Evolutionary conservation across 2,888 invertebrate genomes (phyloP), one percentile per base, ranked within the genome.

Genomic region (Aplocera efformata): DNA sequence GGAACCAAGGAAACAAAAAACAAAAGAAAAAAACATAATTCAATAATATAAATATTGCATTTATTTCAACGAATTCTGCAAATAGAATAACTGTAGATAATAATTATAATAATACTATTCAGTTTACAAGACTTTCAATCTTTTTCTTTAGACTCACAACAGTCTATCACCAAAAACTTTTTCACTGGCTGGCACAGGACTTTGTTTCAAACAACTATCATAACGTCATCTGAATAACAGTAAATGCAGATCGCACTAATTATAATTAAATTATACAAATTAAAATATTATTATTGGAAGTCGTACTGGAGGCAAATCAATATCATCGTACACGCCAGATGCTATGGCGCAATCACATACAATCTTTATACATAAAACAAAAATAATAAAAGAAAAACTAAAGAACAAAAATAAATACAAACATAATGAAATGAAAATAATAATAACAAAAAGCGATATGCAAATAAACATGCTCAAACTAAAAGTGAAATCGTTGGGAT

Each of bases 1-100:
- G 78, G 75, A 80, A 79, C 74, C 67, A 78, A 82, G 79, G 80
- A 72, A 77, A 75, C 66, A 67, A 70, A 79, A 71, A 64, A 68
- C 62, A 68, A 68, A 72, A 67, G 63, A 79, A 76, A 78, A 85
- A 81, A 81, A 82, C 81, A 81, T 82, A 84, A 82, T 72, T 83
- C 80, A 85, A 83, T 86, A 88, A 88, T 88, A 88, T 88, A 89
- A 89, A 89, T 89, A 89, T 88, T 88, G 83, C 81, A 84, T 89
- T 88, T 88, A 88, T 88, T 88, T 88, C 82, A 88, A 88, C 85
- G 81, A 86, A 84, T 88, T 84, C 80, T 80, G 84, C 80, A 80
- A 86, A 85, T 86, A 85, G 76, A 85, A 86, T 85, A 85, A 84
- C 81, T 83, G 83, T 82, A 81, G 79, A 82, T 83, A 80, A 84